These are phyloP conservation scores for Aphyosemion australe DNA, from an alignment of 2,113 vertebrate species.

Conservation along the genomic window DNA sequence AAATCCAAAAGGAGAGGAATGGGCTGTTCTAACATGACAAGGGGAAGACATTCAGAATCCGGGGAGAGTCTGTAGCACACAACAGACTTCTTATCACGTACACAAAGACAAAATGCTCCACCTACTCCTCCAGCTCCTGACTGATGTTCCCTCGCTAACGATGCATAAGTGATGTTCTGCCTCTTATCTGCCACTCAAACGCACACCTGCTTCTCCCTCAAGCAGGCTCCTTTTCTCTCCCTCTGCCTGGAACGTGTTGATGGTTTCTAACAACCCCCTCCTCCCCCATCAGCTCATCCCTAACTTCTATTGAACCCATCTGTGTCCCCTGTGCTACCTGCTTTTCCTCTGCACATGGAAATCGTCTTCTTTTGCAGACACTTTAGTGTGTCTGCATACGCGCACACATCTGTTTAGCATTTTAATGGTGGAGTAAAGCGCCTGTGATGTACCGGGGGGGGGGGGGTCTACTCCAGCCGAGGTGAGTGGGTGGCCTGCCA, in stretches of 20 bases:
- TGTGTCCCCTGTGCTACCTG: slow-evolving; percentile 14
- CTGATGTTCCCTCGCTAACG: slow-evolving; percentile 64
- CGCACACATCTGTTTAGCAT: slow-evolving; percentile 12
- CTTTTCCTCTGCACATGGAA: slow-evolving; percentile 31
- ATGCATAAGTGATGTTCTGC: slow-evolving; percentile 68
- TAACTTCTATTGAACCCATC: neutral
- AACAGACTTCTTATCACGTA: slow-evolving; percentile 44
- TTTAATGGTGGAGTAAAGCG: slow-evolving; percentile 50
- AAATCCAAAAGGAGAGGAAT: slow-evolving; percentile 22
- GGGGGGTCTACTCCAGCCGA: slow-evolving; percentile 32
- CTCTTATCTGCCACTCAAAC: slow-evolving; percentile 70
- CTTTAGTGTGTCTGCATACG: neutral
- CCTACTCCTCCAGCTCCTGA: slow-evolving; percentile 47
- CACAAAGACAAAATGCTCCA: slow-evolving; percentile 40
- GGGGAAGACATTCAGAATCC: slow-evolving; percentile 33
- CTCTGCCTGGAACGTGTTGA: slow-evolving; percentile 29
- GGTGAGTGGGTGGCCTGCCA: slow-evolving; percentile 61
- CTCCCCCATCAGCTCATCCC: neutral
- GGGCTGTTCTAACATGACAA: slow-evolving; percentile 41
- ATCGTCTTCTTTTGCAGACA: slow-evolving; percentile 22
- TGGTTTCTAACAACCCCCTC: slow-evolving; percentile 31
- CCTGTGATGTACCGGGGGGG: slow-evolving; percentile 1
- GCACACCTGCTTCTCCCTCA: slow-evolving; percentile 54
- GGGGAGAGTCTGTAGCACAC: slow-evolving; percentile 36
- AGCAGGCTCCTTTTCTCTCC: slow-evolving; percentile 11